phyloP scores from a whole-genome alignment of 2,888 invertebrate genomes.

The Heliconius sara region DNA sequence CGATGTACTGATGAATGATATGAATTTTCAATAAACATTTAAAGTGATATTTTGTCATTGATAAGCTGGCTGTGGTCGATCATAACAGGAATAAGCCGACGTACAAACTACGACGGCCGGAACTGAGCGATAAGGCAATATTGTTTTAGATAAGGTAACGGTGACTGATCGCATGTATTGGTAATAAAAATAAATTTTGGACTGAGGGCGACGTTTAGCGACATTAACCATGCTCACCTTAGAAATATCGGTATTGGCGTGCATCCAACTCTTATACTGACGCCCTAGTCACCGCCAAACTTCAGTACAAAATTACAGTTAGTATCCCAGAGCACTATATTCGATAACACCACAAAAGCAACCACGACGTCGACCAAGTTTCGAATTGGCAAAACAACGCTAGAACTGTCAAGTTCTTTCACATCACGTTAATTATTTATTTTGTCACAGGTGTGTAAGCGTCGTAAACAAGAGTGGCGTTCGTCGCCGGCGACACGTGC shows the following conservation, averaged over 20 bases:
- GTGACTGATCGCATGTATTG: conserved; percentile 17
- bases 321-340: conserved; percentile 62
- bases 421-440: conserved; percentile 78
- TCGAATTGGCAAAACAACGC: conserved; percentile 60
- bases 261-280: conserved; percentile 78
- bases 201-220: conserved; percentile 45
- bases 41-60: conserved; percentile 28
- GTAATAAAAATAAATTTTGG: conserved; percentile 31
- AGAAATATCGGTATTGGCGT: conserved; percentile 79
- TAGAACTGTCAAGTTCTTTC: conserved; percentile 71
- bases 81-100: conserved; percentile 54
- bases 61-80: conserved; percentile 50
- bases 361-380: conserved; percentile 62
- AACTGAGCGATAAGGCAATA: conserved; percentile 36
- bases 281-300: conserved; percentile 76
- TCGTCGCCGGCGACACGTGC: conserved; percentile 75
- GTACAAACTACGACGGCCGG: conserved; percentile 53
- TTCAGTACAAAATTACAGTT: conserved; percentile 65
- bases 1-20: not conserved
- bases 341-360: conserved; percentile 65
- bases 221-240: conserved; percentile 70
- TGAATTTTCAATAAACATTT: not conserved
- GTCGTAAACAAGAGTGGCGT: conserved; percentile 62
- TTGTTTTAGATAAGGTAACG: conserved; percentile 26
- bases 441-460: conserved; percentile 76